Evolutionary conservation across 2,113 vertebrate species (phyloP), one percentile per base, ranked within the genome.

Genomic region (Sinocyclocheilus anshuiensis): DNA sequence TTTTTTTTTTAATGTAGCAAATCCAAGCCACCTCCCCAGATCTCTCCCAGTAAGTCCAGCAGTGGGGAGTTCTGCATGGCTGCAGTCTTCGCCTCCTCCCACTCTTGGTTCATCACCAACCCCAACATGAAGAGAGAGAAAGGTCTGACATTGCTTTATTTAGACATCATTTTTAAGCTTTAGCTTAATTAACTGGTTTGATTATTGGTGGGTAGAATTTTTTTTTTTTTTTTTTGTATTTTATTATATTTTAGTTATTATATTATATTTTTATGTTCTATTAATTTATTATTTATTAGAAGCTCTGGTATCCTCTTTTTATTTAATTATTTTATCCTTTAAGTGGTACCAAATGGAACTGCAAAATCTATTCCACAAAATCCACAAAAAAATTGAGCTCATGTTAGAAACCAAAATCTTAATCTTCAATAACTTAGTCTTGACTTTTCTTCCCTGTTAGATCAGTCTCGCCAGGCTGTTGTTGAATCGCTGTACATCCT

Each of bases 41-140:
- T 99, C 91, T 99, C 98, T 69, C 98, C 98, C 5, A 99, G 98
- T 92, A 99, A 99, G 89, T 98, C 98, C 33, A 92, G 95, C 76
- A 97, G 98, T 88, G 97, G 98, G 87, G 98, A 99, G 90, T 99
- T 99, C 86, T 99, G 96, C 22, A 97, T 99, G 0, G 97, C 98
- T 7, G 96, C 97, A 29, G 86, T 96, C 84, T 99, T 99, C 65
- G 97, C 97, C 39, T 96, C 96, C 0, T 98, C 98, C 0, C 95
- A 96, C 88, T 99, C 98, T 0, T 99, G 98, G 98, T 98, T 99
- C 95, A 94, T 97, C 89, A 98, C 95, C 90, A 99, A 97, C 84
- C 96, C 97, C 3, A 96, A 95, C 90, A 95, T 98, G 88, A 99
- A 99, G 91, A 94, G 97, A 91, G 98, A 99, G 88, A 99, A 99